Evolutionary conservation across 92 coral and sea anemone genomes (phyloP).

Genomic region (Paramuricea clavata): DNA sequence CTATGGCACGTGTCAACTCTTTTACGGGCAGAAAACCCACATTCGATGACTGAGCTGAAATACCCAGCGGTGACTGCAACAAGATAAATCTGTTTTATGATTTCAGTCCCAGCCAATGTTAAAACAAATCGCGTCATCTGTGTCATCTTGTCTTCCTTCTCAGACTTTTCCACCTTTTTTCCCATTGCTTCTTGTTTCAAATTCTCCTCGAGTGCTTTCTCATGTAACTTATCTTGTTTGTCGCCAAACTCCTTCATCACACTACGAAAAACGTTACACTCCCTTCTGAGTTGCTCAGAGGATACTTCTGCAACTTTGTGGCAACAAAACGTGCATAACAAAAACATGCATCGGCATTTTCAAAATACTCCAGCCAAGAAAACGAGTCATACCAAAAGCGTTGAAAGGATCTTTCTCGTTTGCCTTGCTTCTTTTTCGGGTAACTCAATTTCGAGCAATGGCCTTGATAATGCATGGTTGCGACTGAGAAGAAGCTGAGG

Average conservation of each 20-base stretch:
- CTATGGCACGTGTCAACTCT: constrained; percentile 19
- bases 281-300: neutral
- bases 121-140: constrained; percentile 11
- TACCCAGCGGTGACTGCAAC: constrained; percentile 20
- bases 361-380: constrained; percentile 66
- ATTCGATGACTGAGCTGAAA: neutral
- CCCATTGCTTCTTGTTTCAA: constrained; percentile 21
- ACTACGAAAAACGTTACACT: constrained; percentile 27
- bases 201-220: constrained; percentile 4
- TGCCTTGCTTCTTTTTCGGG: constrained; percentile 63
- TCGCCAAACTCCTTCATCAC: constrained; percentile 3
- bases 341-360: constrained; percentile 57
- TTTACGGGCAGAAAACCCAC: constrained; percentile 11
- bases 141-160: neutral
- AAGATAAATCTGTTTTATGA: neutral
- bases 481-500: neutral
- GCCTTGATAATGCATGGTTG: constrained; percentile 20
- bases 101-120: constrained; percentile 31
- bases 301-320: constrained; percentile 13
- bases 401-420: constrained; percentile 71
- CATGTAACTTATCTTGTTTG: constrained; percentile 1
- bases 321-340: constrained; percentile 65
- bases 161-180: neutral
- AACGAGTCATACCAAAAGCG: constrained; percentile 60
- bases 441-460: constrained; percentile 15